These are phyloP conservation scores for Dryococelus australis DNA, from an alignment of 2,888 invertebrate species.

Conservation along the genomic window DNA sequence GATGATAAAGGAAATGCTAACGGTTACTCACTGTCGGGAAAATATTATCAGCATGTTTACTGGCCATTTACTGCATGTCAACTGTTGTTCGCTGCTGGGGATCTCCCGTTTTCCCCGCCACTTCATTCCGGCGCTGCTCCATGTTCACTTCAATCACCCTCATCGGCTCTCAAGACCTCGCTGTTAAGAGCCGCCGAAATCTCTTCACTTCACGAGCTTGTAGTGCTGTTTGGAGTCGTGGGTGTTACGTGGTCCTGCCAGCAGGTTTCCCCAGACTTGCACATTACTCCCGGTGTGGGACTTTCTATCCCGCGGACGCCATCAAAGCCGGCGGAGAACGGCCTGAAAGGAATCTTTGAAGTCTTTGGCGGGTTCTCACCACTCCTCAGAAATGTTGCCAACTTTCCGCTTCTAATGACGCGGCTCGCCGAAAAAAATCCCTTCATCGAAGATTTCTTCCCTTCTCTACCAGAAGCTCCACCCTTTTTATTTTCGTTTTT, in stretches of 20 bases:
- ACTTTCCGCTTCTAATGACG: slow-evolving; percentile 4
- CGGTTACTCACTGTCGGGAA: too few species aligned
- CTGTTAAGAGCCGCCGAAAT: too few species aligned
- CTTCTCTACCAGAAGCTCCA: background rate
- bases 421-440: background rate
- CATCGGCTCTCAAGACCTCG: too few species aligned
- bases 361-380: background rate
- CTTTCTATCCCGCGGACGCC: background rate
- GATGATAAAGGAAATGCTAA: too few species aligned
- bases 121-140: too few species aligned
- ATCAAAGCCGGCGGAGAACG: background rate
- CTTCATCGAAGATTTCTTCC: background rate
- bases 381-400: slow-evolving; percentile 16
- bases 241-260: background rate
- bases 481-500: background rate
- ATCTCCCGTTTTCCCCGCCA: too few species aligned
- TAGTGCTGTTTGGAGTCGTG: too few species aligned
- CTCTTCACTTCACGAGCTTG: too few species aligned
- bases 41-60: too few species aligned
- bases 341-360: slow-evolving; percentile 5
- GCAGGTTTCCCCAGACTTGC: background rate
- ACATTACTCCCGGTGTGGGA: background rate
- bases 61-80: too few species aligned
- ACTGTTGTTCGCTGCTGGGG: too few species aligned
- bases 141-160: too few species aligned